A percentile compares a stretch with the other conserved stretches of the same genome.
These are phyloP conservation scores for Petromus typicus DNA, from an alignment of 2,113 vertebrate genomes.

Conservation along the genomic window DNA sequence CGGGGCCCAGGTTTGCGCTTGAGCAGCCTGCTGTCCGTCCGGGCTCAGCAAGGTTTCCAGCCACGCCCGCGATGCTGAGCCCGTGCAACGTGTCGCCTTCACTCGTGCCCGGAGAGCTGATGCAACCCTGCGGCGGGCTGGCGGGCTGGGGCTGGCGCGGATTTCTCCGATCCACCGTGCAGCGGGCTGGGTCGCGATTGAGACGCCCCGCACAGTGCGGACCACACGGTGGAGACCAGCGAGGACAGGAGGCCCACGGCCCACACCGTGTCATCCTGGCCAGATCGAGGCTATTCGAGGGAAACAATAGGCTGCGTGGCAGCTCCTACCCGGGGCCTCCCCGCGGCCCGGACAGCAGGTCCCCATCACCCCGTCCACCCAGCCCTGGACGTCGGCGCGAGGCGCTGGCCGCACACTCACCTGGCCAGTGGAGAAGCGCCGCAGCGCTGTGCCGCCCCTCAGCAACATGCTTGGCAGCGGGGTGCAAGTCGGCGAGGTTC, in stretches of 20 bases:
- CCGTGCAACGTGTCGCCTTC: constrained; percentile 57
- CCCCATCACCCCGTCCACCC: not conserved
- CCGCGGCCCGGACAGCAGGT: not conserved
- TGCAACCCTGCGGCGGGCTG: constrained; percentile 69
- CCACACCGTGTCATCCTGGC: not conserved
- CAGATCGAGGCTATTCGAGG: not conserved
- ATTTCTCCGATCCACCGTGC: not conserved
- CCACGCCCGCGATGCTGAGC: not conserved
- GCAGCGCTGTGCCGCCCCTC: constrained; percentile 86
- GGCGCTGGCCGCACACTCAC: constrained; percentile 87
- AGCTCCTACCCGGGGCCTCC: not conserved
- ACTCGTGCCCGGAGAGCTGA: constrained; percentile 66
- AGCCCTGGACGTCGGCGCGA: not conserved
- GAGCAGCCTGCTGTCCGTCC: not conserved
- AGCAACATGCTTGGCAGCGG: constrained; percentile 88
- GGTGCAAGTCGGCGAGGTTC: constrained; percentile 34
- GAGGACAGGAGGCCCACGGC: not conserved
- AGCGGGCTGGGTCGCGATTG: not conserved
- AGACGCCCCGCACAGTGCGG: not conserved
- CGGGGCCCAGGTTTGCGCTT: not conserved
- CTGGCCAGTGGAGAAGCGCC: constrained; percentile 92
- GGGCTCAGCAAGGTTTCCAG: not conserved
- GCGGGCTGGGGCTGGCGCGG: not conserved
- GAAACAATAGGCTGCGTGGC: constrained; percentile 43
- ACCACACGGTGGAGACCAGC: not conserved